Conservation (phyloP, 2,113 vertebrate genomes). For the Zapus hudsonius region DNA sequence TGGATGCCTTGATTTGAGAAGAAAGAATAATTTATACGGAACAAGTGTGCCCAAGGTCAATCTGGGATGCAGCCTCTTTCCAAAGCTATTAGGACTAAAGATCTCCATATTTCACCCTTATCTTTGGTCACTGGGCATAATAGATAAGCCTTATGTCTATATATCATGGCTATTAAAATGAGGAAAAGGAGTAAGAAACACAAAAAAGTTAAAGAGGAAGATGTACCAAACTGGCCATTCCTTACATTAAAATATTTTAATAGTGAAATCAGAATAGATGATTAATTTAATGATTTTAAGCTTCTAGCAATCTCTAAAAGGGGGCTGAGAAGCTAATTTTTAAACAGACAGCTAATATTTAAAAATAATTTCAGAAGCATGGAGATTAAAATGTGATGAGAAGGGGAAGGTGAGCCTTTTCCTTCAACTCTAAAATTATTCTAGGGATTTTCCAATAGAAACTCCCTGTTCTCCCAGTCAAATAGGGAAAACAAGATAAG, state of each 20-base stretch:
- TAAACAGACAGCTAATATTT: conserved; percentile 71
- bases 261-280: conserved; percentile 14
- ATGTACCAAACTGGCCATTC: conserved; percentile 26
- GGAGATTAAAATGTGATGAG: conserved; percentile 38
- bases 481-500: background rate
- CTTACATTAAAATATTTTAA: conserved; percentile 76
- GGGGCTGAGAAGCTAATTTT: conserved; percentile 60
- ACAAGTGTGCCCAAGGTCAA: conserved; percentile 61
- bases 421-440: background rate
- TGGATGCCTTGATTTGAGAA: conserved; percentile 62
- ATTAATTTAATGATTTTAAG: conserved; percentile 61
- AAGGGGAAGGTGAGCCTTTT: conserved; percentile 40
- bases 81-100: conserved; percentile 67
- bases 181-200: background rate
- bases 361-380: conserved; percentile 62
- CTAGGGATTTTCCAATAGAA: background rate
- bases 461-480: background rate
- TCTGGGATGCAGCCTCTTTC: conserved; percentile 45
- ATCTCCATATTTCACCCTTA: conserved; percentile 78
- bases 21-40: conserved; percentile 73
- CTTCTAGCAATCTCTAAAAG: conserved; percentile 36
- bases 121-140: conserved; percentile 68
- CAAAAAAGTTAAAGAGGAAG: conserved; percentile 27
- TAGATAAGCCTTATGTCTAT: conserved; percentile 58
- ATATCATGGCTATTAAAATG: conserved; percentile 39